These are phyloP conservation scores for Sarcophilus harrisii DNA, from an alignment of 2,797 vertebrate species.

Conservation along the genomic window DNA sequence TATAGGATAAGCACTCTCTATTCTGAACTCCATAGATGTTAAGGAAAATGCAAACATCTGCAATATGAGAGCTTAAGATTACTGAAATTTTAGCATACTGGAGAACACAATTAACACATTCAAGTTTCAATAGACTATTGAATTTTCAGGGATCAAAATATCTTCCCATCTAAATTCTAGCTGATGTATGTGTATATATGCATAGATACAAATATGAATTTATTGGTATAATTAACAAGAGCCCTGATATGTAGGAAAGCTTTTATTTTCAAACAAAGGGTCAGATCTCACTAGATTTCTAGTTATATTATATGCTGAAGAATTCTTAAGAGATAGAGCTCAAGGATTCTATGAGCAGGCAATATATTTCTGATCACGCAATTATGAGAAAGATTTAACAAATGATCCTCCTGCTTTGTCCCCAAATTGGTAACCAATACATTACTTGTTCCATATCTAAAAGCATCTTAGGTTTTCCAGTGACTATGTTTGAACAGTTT, in stretches of 20 bases:
- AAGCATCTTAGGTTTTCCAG: constrained; percentile 52
- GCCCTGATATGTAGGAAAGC: constrained; percentile 7
- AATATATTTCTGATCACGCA: background rate
- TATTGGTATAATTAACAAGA: constrained; percentile 43
- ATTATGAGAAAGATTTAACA: background rate
- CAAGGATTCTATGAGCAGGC: background rate
- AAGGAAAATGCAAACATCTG: background rate
- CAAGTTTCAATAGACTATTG: background rate
- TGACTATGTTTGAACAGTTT: constrained; percentile 58
- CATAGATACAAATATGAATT: background rate
- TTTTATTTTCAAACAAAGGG: constrained; percentile 10
- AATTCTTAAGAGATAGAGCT: constrained; percentile 43
- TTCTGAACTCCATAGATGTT: background rate
- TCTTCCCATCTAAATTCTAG: background rate
- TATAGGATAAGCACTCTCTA: background rate
- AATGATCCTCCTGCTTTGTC: constrained; percentile 54
- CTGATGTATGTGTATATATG: background rate
- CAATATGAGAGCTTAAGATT: background rate
- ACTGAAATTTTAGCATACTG: background rate
- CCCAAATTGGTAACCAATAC: constrained; percentile 22
- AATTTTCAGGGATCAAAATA: background rate
- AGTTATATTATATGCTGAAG: constrained; percentile 33
- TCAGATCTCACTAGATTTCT: constrained; percentile 47
- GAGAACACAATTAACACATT: background rate
- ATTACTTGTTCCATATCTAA: constrained; percentile 63